Base-by-base conservation (phyloP, 2,797 vertebrate genomes). In the Sebastes oblongus region DNA sequence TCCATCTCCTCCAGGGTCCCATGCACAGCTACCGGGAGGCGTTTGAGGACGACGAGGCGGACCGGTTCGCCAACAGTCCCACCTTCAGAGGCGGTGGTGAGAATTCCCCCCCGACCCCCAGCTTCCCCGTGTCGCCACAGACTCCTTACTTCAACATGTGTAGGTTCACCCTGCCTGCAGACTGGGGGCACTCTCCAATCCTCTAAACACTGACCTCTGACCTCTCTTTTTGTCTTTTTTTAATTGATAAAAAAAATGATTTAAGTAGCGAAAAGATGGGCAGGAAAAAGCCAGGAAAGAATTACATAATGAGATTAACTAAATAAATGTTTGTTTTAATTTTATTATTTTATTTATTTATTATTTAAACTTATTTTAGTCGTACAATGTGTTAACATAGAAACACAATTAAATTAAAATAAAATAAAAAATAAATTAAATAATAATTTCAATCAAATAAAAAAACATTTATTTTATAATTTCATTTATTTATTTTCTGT, bases 21-120 rank as follows among this genome's bases (percentile, higher is more conserved):
- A 94, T 97, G 84, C 97, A 98, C 91, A 98, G 97, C 92, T 98
- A 98, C 93, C 96, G 96, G 77, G 98, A 99, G 81, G 97, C 96
- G 10, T 99, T 98, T 0, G 97, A 98, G 82, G 97, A 97, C 0
- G 96, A 96, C 46, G 96, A 97, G 66, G 91, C 93, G 24, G 96
- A 97, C 27, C 85, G 93, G 30, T 87, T 94, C 9, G 80, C 93
- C 6, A 93, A 94, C 13, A 96, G 92, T 92, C 96, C 96, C 5
- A 93, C 92, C 32, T 90, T 93, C 64, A 84, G 89, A 90, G 86
- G 91, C 66, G 95, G 94, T 84, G 97, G 97, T 98, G 96, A 99
- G 97, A 95, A 86, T 89, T 94, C 88, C 85, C 85, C 93, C 78
- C 92, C 78, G 78, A 95, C 89, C 90, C 94, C 95, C 75, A 86